Conservation (phyloP, 2,113 vertebrate species). For the Passer domesticus region DNA sequence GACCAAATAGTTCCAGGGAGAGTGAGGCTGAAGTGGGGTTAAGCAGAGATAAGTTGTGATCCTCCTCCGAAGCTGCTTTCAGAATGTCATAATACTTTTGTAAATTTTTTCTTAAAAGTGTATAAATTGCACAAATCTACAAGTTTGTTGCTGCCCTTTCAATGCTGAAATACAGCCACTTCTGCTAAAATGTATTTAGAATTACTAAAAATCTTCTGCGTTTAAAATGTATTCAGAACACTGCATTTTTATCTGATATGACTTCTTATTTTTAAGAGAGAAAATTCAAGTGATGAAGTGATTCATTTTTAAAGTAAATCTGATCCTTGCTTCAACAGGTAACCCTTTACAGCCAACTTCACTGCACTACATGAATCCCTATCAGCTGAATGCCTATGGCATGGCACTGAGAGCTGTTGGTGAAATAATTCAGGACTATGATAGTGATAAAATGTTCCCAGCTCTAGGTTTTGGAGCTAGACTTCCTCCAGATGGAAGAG, state of each 20-base stretch:
- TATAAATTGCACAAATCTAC: not conserved
- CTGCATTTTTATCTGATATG: not conserved
- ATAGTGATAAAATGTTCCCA: constrained; percentile 99
- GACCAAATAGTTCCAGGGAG: not conserved
- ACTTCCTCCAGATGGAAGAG: constrained; percentile 92
- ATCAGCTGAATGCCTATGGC: constrained; percentile 93
- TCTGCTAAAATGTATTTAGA: not conserved
- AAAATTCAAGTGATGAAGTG: not conserved
- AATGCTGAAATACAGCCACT: not conserved
- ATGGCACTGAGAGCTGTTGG: constrained; percentile 97
- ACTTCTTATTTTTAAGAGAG: not conserved
- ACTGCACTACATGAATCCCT: constrained; percentile 97
- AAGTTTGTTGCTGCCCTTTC: not conserved
- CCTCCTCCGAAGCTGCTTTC: not conserved
- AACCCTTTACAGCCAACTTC: constrained; percentile 96
- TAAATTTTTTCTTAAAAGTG: not conserved
- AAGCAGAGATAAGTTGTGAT: not conserved
- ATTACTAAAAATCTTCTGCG: not conserved
- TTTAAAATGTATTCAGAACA: not conserved
- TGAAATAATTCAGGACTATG: constrained; percentile 98
- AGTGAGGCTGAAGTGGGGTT: not conserved
- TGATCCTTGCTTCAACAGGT: constrained; percentile 75
- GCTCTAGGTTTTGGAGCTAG: constrained; percentile 96
- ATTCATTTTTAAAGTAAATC: not conserved
- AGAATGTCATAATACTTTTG: not conserved